Percentiles rank a stretch among this genome's conserved stretches.
Conservation (phyloP, 2,797 vertebrate genomes). For the Chelonia mydas region DNA sequence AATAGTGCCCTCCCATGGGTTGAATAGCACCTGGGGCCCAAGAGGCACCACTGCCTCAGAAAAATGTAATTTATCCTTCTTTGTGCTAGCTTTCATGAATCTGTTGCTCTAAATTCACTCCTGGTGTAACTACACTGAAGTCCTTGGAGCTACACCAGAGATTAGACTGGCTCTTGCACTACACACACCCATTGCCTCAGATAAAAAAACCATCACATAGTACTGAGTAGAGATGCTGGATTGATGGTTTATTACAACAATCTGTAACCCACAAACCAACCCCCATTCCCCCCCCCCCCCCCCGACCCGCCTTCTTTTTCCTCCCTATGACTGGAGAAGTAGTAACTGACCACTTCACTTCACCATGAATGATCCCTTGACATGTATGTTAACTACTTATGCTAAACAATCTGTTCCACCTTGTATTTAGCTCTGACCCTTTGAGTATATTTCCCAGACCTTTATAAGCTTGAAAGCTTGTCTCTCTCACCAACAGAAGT, state of each 20-base stretch:
- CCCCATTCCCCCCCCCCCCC: accelerated
- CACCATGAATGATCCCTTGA: neutral
- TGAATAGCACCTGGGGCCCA: neutral
- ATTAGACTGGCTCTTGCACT: slow-evolving; percentile 51
- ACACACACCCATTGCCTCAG: slow-evolving; percentile 55
- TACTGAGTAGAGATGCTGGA: neutral
- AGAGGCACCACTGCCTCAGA: accelerated
- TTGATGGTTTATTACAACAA: neutral
- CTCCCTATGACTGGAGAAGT: neutral
- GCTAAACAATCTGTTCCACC: neutral
- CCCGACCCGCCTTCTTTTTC: no score
- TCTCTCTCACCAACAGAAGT: neutral
- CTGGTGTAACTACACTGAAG: neutral
- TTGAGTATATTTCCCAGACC: neutral
- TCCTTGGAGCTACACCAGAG: neutral
- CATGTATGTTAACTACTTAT: neutral
- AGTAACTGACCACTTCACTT: neutral
- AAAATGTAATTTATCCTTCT: neutral
- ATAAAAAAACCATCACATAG: neutral
- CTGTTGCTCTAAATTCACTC: neutral
- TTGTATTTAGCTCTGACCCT: neutral
- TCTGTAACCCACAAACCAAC: neutral
- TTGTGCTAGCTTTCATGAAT: slow-evolving; percentile 8
- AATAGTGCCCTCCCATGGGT: neutral
- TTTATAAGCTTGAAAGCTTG: neutral